Evolutionary conservation across 2,888 invertebrate species (phyloP).

Genomic region (Apamea anceps): DNA sequence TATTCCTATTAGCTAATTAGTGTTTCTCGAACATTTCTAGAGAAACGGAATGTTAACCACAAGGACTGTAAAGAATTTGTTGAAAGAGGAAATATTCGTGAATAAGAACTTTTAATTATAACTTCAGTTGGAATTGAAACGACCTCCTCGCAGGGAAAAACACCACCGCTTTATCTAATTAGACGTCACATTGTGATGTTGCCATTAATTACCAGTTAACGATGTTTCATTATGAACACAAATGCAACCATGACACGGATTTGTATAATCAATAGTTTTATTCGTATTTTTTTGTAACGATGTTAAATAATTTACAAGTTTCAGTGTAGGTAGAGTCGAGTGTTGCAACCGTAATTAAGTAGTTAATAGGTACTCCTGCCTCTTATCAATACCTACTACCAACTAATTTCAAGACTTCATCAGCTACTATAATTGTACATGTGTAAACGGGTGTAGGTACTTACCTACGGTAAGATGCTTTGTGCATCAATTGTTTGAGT

Average conservation of each 20-base stretch:
- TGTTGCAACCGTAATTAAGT: background rate
- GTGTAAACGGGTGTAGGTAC: background rate
- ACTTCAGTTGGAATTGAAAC: conserved; percentile 45
- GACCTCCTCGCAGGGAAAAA: conserved; percentile 51
- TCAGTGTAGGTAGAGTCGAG: background rate
- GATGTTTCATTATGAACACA: conserved; percentile 50
- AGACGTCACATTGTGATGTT: conserved; percentile 53
- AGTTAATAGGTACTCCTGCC: background rate
- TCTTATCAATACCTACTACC: background rate
- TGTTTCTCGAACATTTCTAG: conserved; percentile 36
- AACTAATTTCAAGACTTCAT: background rate
- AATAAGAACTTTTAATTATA: conserved; percentile 53
- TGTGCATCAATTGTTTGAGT: background rate
- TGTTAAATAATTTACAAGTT: conserved; percentile 10
- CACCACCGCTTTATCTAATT: conserved; percentile 52
- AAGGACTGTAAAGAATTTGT: conserved; percentile 42
- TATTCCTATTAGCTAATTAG: conserved; percentile 38
- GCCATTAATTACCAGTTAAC: conserved; percentile 55
- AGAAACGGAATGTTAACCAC: conserved; percentile 43
- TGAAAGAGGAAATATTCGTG: conserved; percentile 53
- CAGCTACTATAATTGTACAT: background rate
- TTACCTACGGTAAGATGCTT: background rate
- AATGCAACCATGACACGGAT: conserved; percentile 61
- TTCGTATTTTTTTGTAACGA: conserved; percentile 19
- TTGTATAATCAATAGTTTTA: conserved; percentile 40